These are phyloP conservation scores for Cryptocheilus praepositus DNA, from an alignment of 2,888 invertebrate genomes.

Conservation along the genomic window DNA sequence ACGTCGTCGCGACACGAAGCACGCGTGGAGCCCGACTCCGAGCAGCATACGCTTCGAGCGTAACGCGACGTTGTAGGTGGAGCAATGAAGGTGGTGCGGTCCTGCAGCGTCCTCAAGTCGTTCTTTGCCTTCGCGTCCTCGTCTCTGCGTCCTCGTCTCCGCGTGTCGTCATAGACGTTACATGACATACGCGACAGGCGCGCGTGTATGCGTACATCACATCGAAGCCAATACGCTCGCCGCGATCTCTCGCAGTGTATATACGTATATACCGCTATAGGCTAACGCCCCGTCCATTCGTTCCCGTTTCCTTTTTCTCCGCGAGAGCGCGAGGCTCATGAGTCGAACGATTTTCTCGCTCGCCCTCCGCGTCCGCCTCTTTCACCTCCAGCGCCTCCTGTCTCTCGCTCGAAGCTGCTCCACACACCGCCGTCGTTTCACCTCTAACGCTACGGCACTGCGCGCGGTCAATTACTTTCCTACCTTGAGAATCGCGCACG, in stretches of 20 bases:
- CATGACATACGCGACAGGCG: background rate
- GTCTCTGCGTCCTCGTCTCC: background rate
- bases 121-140: background rate
- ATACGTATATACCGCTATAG: slow-evolving; percentile 64
- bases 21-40: no score
- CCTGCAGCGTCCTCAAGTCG: background rate
- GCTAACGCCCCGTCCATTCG: slow-evolving; percentile 65
- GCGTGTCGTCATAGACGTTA: slow-evolving; percentile 17
- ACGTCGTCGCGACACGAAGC: no score
- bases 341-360: slow-evolving; percentile 43
- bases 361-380: slow-evolving; percentile 9
- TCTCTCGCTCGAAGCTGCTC: slow-evolving; percentile 24
- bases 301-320: slow-evolving; percentile 66
- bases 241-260: slow-evolving; percentile 53
- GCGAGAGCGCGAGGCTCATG: slow-evolving; percentile 25
- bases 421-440: slow-evolving; percentile 38
- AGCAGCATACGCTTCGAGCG: no score
- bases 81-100: slow-evolving; percentile 17
- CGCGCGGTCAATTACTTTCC: slow-evolving; percentile 48
- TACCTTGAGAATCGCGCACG: slow-evolving; percentile 51
- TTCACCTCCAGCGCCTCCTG: background rate
- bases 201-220: slow-evolving; percentile 4
- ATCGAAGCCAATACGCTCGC: slow-evolving; percentile 54
- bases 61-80: no score
- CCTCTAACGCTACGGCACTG: background rate